Base-by-base conservation (phyloP, 1,140 invertebrate genomes). In the Popillia japonica region DNA sequence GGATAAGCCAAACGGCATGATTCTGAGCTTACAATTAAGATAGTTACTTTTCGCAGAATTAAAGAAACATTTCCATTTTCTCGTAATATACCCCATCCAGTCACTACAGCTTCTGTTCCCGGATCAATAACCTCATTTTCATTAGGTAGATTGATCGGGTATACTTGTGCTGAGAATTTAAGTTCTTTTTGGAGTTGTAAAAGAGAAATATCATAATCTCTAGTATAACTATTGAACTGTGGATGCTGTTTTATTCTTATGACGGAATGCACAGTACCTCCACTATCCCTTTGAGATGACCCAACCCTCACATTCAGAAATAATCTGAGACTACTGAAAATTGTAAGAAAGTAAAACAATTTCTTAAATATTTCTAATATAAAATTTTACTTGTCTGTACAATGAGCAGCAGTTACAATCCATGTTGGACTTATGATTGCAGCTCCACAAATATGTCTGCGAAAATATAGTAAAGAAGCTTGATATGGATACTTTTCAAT, bases 401-500 rank as follows among this genome's bases (percentile, higher is more conserved):
- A 81, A 76, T 81, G 80, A 27, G 78, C 80, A 8, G 80, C 80
- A 8, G 80, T 81, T 20, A 81, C 3, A 40, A 76, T n/a, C 10
- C 41, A 59, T 6, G 11, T 59, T 7, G 41, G 2, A 34, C 40
- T 20, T 22, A 82, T 77, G 11, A 82, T 72, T 14, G 78, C 72
- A 42, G 44, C 80, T 55, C 81, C 81, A 59, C 81, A 82, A 10
- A 76, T 23, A 55, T 82, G 81, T 11, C 7, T 17, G 22, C 64
- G 14, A 22, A 17, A 61, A 17, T 79, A 80, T 17, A 80, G 27
- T 44, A 92, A 79, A n/a, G 90, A 90, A 55, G 88, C 86, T 86
- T 89, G 88, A 84, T 89, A 92, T 48, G 90, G 90, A 78, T 89
- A 90, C 55, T 89, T 83, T 27, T 87, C 83, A 41, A 92, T 89